Evolutionary conservation across 2,888 invertebrate genomes (phyloP), one percentile per base, ranked within the genome.

Genomic region (Strigamia crassipes): DNA sequence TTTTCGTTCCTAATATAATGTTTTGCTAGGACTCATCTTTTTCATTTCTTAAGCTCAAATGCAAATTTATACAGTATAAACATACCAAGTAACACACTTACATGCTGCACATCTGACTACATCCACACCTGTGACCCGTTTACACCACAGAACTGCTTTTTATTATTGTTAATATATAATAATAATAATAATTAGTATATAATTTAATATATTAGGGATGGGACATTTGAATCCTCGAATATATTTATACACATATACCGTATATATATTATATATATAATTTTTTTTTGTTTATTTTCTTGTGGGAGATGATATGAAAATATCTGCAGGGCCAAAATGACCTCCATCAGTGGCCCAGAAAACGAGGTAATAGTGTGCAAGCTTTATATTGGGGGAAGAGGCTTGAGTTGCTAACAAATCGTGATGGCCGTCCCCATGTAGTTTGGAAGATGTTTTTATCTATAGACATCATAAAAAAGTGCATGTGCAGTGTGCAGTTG

Each of bases 401-500:
- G 15, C 51, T 51, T 10, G 13, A 51, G 15, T 51, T 51, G 51
- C 51, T 51, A 51, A 51, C 51, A 51, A 51, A 51, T 51, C 51
- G 51, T 51, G 51, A 51, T 51, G 51, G 51, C n/a, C 51, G 15
- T 51, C n/a, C n/a, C 51, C 51, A 51, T 51, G n/a, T 51, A 51
- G 15, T 51, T 51, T 51, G 51, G 51, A 51, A 51, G 51, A 51
- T 51, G 51, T 51, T 51, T 51, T 51, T 51, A 51, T 51, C 51
- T 51, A 51, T 51, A 51, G 51, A 51, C 51, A 51, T n/a, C 51
- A 51, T 51, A 34, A 51, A 51, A 51, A 51, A 51, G 51, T 51
- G n/a, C n/a, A 34, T 34, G 34, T 3, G 34, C 34, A 34, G 51
- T 51, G 51, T 51, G 51, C 51, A 51, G 51, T 51, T 6, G n/a